Evolutionary conservation across 37 sponge, comb jelly and placozoan genomes (phyloP), one percentile per base, ranked within the genome.

Genomic region (Petrosia ficiformis): DNA sequence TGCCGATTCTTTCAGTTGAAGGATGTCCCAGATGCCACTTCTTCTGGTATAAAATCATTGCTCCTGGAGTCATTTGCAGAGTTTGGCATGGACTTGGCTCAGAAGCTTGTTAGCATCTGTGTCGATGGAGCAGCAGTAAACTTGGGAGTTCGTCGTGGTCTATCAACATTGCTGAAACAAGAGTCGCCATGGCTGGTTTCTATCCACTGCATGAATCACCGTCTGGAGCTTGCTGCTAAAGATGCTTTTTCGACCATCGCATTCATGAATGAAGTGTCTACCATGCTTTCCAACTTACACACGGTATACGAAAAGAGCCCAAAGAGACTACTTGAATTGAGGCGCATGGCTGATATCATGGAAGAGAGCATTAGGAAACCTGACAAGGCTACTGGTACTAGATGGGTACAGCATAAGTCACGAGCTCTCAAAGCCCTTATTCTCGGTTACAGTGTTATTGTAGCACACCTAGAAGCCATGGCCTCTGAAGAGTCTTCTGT

Each of bases 41-140:
- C 61, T 30, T 31, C 30, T 59, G 61, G 61, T 31, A 59, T 59
- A 28, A 28, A 59, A 30, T 31, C 61, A 59, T 30, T 59, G 61
- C 61, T 59, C 30, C 28, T 59, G 61, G 61, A 59, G 30, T 31
- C 30, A 59, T 59, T 28, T 59, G 61, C 61, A 29, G 37, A n/a
- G n/a, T n/a, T n/a, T n/a, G n/a, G 71, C 35, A 30, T 77, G 32
- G 78, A 77, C 73, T 35, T 40, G 75, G 29, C 36, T 28, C 25
- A 40, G 29, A 72, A 72, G 78, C 36, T 77, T 69, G 70, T 77
- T 77, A 48, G 72, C 41, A 72, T 77, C 29, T 77, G 78, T 40
- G 78, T 77, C 68, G 78, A 77, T 72, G 78, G 78, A 38, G 68
- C 78, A 44, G 78, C 78, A 38, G 78, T 77, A 39, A 77, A 77